Evolutionary conservation across 2,113 vertebrate species (phyloP), one percentile per base, ranked within the genome.

Genomic region (Chaetura pelagica): DNA sequence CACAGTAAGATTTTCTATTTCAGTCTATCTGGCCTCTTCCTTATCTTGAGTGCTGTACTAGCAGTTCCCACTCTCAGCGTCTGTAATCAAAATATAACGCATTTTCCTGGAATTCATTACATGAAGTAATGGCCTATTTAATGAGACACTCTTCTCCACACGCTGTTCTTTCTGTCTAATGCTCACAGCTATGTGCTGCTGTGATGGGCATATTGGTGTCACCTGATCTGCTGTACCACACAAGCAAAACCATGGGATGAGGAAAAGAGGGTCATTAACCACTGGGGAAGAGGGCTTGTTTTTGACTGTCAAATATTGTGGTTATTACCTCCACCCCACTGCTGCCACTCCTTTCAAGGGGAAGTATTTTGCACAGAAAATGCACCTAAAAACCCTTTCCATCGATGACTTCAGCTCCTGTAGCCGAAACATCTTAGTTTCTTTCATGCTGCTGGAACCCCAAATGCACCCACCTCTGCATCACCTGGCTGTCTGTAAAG

Each of bases 1-100:
- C 87, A 91, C 24, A 38, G 57, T 55, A 44, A 88, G 84, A 35
- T 89, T 42, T 89, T 34, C 93, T 96, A 93, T 95, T 90, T 94
- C 75, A 85, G 87, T 91, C 80, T 83, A 48, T 92, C 77, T 92
- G 89, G 80, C 52, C 62, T 91, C 86, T 59, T 77, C 84, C 73
- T 92, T 95, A 96, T 97, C 95, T 92, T 35, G 44, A 94, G 84
- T 81, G 73, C 57, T 4, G 89, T 90, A 92, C 94, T 68, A 57
- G 54, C 69, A 89, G 95, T 94, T 95, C 94, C 84, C 0, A 1
- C 63, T 87, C 52, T 2, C 16, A 89, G 59, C 48, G 66, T 34
- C 66, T 0, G 2, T 59, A 75, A 89, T 52, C 69, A 89, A 97
- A 97, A 92, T 83, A 72, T 12, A 92, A 48, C 4, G 1, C 11